Conservation (phyloP, 1,140 invertebrate species). For the Halesus radiatus region DNA sequence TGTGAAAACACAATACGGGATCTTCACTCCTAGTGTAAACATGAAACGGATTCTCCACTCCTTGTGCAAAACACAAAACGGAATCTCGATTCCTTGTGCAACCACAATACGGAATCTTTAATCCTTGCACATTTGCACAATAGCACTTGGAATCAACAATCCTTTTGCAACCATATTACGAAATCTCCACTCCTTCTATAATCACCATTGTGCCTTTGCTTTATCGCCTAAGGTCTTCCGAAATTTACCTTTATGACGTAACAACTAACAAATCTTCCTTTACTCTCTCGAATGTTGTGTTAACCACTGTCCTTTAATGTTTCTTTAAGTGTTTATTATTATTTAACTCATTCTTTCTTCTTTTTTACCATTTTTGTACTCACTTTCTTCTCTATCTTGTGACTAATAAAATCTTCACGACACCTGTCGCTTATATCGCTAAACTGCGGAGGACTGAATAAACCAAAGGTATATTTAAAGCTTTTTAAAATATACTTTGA, state of each 20-base stretch:
- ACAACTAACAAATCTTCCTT: conserved; percentile 29
- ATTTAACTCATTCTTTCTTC: conserved; percentile 23
- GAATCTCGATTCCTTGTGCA: not conserved
- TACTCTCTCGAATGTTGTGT: conserved; percentile 26
- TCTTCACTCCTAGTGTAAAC: not conserved
- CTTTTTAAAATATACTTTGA: conserved; percentile 45
- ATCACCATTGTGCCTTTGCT: conserved; percentile 19
- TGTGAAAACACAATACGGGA: not conserved
- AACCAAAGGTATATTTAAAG: conserved; percentile 55
- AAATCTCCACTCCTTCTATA: conserved; percentile 8
- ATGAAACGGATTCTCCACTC: not conserved
- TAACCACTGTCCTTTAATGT: conserved; percentile 33
- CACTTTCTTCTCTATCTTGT: conserved; percentile 45
- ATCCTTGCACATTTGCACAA: too few species aligned
- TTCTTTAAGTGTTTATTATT: conserved; percentile 30
- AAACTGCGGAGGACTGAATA: conserved; percentile 56
- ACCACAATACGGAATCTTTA: too few species aligned
- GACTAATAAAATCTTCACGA: conserved; percentile 55
- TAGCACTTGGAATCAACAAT: too few species aligned
- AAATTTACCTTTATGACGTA: conserved; percentile 1
- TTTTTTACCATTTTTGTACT: conserved; percentile 38
- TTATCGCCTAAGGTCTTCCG: conserved; percentile 20
- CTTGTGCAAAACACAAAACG: not conserved
- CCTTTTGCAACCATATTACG: not conserved
- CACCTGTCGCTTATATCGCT: conserved; percentile 56